Percentiles rank a stretch among this genome's conserved stretches.
These are phyloP conservation scores for Fissipunctia ypsillon DNA, from an alignment of 2,888 invertebrate species.

Conservation along the genomic window DNA sequence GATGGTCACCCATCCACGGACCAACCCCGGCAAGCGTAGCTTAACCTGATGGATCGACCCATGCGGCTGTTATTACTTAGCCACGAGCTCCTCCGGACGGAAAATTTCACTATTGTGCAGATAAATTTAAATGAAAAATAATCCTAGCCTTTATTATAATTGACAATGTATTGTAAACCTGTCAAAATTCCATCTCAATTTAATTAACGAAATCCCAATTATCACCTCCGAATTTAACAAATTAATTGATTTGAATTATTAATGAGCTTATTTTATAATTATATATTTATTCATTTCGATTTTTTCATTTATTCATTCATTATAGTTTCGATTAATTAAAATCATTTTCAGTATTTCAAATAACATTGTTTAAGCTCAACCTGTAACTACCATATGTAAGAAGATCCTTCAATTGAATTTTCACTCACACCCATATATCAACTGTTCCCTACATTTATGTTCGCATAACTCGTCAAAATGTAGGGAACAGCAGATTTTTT, in stretches of 20 bases:
- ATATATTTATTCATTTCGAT: not conserved
- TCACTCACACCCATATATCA: not conserved
- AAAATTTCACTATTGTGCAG: not conserved
- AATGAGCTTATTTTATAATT: not conserved
- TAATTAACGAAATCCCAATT: not conserved
- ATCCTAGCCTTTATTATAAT: not conserved
- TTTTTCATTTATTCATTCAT: too few species aligned
- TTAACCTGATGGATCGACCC: too few species aligned
- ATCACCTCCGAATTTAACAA: not conserved
- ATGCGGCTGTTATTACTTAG: too few species aligned
- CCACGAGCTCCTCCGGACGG: too few species aligned
- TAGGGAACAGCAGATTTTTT: too few species aligned
- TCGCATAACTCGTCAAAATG: too few species aligned
- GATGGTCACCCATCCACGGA: too few species aligned
- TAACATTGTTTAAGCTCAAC: not conserved
- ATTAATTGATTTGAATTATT: not conserved
- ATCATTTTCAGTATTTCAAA: not conserved
- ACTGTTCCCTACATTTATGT: too few species aligned
- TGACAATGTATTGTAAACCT: not conserved
- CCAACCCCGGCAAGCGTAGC: too few species aligned
- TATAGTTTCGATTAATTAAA: too few species aligned
- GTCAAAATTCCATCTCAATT: constrained; percentile 8
- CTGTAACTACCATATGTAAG: not conserved
- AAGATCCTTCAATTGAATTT: not conserved
- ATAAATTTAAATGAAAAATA: not conserved